Percentiles rank a stretch among this genome's conserved stretches.
These are phyloP conservation scores for Brachypteracias leptosomus DNA, from an alignment of 2,113 vertebrate species.

Conservation along the genomic window DNA sequence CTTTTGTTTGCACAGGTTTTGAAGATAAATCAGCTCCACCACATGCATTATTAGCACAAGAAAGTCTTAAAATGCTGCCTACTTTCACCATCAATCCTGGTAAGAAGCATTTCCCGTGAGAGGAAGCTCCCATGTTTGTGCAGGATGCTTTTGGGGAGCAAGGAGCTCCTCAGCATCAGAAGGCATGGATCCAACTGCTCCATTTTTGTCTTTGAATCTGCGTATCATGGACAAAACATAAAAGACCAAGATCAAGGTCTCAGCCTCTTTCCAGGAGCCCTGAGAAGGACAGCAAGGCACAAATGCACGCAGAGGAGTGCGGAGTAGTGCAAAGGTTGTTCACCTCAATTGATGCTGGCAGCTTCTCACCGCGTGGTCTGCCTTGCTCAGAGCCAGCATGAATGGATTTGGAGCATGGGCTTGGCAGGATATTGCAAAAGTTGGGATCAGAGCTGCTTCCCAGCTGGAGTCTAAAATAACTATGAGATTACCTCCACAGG, in stretches of 20 bases:
- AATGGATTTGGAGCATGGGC: background rate
- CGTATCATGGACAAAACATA: fast-evolving
- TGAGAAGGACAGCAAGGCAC: background rate
- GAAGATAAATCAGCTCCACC: background rate
- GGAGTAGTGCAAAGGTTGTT: background rate
- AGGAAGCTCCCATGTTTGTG: background rate
- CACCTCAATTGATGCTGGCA: background rate
- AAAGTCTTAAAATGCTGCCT: background rate
- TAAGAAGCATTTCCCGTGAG: background rate
- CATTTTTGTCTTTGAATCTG: background rate
- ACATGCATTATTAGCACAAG: background rate
- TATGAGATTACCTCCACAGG: background rate
- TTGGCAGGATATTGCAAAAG: background rate
- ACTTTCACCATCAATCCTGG: background rate
- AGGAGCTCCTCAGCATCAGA: background rate
- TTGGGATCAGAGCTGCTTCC: constrained; percentile 19
- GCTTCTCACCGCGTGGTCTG: fast-evolving
- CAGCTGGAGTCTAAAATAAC: constrained; percentile 50
- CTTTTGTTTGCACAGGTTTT: background rate
- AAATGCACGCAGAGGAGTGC: background rate
- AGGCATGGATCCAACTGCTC: background rate
- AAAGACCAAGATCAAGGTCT: background rate
- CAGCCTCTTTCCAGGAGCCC: background rate
- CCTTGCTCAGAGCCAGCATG: background rate
- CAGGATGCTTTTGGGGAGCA: background rate